Conservation (phyloP, 2,113 vertebrate species). For the Sinosuthora webbiana region DNA sequence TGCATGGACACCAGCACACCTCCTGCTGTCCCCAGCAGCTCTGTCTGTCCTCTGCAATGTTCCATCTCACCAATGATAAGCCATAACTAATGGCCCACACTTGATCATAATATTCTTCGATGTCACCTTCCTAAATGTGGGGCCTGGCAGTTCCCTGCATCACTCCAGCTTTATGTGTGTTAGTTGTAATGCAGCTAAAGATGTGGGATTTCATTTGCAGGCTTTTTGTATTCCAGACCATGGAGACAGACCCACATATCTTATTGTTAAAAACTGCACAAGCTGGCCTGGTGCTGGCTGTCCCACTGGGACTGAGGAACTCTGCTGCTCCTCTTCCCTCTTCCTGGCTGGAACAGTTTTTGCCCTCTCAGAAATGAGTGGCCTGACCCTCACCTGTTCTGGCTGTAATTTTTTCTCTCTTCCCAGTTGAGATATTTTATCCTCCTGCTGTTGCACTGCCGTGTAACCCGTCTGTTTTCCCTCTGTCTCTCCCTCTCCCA, state of each 20-base stretch:
- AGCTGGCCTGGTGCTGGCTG: background rate
- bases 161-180: background rate
- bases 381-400: background rate
- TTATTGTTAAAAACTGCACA: background rate
- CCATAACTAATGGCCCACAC: background rate
- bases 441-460: background rate
- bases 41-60: background rate
- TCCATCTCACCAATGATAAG: background rate
- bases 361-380: background rate
- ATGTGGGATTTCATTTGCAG: background rate
- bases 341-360: background rate
- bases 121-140: background rate
- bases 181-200: background rate
- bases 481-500: conserved; percentile 32
- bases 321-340: background rate
- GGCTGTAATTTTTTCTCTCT: background rate
- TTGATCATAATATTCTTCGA: background rate
- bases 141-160: background rate
- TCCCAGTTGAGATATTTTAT: background rate
- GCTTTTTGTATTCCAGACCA: background rate
- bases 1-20: background rate
- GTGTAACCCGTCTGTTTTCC: background rate
- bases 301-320: background rate
- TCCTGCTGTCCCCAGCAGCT: background rate
- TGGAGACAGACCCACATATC: background rate